These are phyloP conservation scores for Sipha flava DNA, from an alignment of 1,140 invertebrate genomes.

Conservation along the genomic window DNA sequence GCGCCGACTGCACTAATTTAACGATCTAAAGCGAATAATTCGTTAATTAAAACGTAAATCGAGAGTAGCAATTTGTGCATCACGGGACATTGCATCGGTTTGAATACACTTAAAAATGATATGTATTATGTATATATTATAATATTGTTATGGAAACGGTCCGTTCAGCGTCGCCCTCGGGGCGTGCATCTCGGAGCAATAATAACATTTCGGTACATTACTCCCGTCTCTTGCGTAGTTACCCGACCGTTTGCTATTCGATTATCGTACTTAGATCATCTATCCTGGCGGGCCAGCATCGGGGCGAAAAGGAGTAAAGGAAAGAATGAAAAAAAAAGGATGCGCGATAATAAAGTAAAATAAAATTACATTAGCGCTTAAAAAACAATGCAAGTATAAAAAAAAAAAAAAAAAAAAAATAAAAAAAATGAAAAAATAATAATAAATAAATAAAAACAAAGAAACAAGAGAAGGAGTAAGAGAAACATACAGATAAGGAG, in stretches of 20 bases:
- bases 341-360: slow-evolving; percentile 24
- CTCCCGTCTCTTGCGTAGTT: slow-evolving; percentile 16
- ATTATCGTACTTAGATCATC: slow-evolving; percentile 23
- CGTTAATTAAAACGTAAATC: no score
- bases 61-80: no score
- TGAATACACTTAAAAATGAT: neutral
- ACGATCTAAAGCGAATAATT: no score
- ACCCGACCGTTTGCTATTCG: slow-evolving; percentile 17
- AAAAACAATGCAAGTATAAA: neutral
- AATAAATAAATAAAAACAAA: neutral
- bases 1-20: no score
- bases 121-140: neutral
- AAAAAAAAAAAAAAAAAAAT: neutral
- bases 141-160: slow-evolving; percentile 10
- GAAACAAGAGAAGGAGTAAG: neutral
- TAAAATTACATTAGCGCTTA: slow-evolving; percentile 29
- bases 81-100: neutral
- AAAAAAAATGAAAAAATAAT: neutral
- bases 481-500: neutral
- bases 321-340: neutral
- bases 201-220: slow-evolving; percentile 29
- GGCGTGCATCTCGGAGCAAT: neutral
- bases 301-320: neutral
- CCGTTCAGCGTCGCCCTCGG: neutral
- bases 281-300: neutral